Evolutionary conservation across 2,888 invertebrate genomes (phyloP).

Genomic region (Folsomia manolachei): DNA sequence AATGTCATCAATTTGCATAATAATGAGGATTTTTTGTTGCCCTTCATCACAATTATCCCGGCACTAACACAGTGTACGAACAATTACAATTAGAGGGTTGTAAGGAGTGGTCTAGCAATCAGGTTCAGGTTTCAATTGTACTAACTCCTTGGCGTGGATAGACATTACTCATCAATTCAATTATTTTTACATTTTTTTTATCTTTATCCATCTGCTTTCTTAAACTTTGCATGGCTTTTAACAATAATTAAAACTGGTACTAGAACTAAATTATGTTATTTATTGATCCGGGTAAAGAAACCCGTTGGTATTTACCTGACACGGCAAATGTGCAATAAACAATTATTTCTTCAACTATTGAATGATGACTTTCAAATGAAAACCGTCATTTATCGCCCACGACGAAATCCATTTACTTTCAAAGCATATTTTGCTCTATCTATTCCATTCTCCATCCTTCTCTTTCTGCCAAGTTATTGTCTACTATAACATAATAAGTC

Average conservation of each 20-base stretch:
- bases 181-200: background rate
- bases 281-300: background rate
- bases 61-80: background rate
- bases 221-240: background rate
- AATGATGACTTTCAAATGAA: background rate
- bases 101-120: conserved; percentile 18
- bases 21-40: background rate
- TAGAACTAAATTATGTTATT: background rate
- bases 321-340: background rate
- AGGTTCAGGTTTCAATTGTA: conserved; percentile 19
- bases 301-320: no score
- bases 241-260: background rate
- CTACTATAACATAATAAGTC: no score
- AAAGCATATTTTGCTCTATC: background rate
- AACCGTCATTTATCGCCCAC: background rate
- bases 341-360: background rate
- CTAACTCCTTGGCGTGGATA: no score
- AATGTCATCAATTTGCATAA: conserved; percentile 2
- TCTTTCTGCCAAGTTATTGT: no score
- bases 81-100: conserved; percentile 7
- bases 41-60: no score
- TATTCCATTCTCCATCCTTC: no score
- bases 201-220: background rate
- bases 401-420: background rate
- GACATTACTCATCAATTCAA: no score